Base-by-base conservation (phyloP, 2,797 vertebrate species). In the Sebastes matsubarae region DNA sequence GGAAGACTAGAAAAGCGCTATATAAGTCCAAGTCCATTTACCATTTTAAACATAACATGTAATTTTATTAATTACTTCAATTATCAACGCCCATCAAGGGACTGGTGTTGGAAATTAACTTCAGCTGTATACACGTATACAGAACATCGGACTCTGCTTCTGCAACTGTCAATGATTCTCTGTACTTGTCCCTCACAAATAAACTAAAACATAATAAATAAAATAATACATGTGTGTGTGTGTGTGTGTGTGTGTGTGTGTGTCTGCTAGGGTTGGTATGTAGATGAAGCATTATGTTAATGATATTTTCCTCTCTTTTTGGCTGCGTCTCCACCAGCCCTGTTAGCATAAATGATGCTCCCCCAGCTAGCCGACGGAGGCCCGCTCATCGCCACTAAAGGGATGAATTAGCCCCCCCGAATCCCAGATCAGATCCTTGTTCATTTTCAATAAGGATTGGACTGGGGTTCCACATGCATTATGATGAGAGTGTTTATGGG, bases 201-300 rank as follows among this genome's bases (percentile, higher is more conserved):
- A 50, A 9, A 50, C 46, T 50, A 18, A 50, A 8, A 50, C 7
- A 50, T 20, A 50, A 46, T 16, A 50, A 50, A 20, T 50, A 8
- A 50, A 50, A 50, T 50, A 20, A 50, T 50, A 50, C 18, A 0
- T 36, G 36, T 36, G 8, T 38, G 38, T 14, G 5, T 42, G 42
- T 16, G 16, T 46, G 46, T 50, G 18, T 66, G 63, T 76, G 55
- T 77, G 38, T 83, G n/a, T 88, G 11, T 91, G 75, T 87, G 74
- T 77, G 27, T 4, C 50, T 81, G 34, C 79, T 72, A 77, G 83
- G 80, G 86, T 32, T 60, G 58, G 65, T 87, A 93, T 92, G 90
- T 85, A 93, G 93, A 94, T 94, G 50, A 88, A 86, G 87, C 83
- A 92, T 92, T 94, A 93, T 94, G 91, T 77, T 91, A 94, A 93